Evolutionary conservation across 2,797 vertebrate species (phyloP), one percentile per base, ranked within the genome.

Genomic region (Semaprochilodus insignis): DNA sequence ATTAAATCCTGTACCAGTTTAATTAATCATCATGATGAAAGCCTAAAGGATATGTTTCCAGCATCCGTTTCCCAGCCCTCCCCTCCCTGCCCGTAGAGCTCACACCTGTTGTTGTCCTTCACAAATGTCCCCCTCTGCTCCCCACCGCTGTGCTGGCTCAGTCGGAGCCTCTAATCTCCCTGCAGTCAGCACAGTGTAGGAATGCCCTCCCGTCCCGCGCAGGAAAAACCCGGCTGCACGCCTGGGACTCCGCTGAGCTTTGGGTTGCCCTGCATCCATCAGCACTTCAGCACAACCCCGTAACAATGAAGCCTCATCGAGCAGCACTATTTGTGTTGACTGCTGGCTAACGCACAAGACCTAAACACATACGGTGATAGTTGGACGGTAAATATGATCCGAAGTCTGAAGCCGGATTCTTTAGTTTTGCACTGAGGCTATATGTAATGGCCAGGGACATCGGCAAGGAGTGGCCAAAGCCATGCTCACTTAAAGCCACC

Each of bases 271-370:
- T 77, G 57, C 73, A 1, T 71, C 23, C 84, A 84, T 78, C 82
- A 74, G 79, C 73, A 84, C 72, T 87, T 85, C 71, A 81, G 80
- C 73, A 77, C 72, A 83, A 69, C 77, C 67, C 73, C 55, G 72
- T 74, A 76, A 82, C 86, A 82, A 84, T 84, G 74, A 83, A 84
- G 75, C 78, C 51, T 78, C 74, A 77, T 83, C 83, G 77, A 74
- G 55, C 78, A 81, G 72, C 71, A 75, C 59, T 62, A 52, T 80
- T 84, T 76, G 51, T 52, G 36, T 77, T 77, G 79, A 74, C 51
- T 82, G 72, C 73, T 51, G 15, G 63, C 57, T 27, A 62, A 74
- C n/a, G 27, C 27, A 52, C 34, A 27, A 60, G 13, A 17, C 74
- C 74, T 59, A 16, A 67, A 72, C 31, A 2, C 67, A 73, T 48